These are phyloP conservation scores for Polypedilum pembai DNA, from an alignment of 1,140 invertebrate species.

Conservation along the genomic window DNA sequence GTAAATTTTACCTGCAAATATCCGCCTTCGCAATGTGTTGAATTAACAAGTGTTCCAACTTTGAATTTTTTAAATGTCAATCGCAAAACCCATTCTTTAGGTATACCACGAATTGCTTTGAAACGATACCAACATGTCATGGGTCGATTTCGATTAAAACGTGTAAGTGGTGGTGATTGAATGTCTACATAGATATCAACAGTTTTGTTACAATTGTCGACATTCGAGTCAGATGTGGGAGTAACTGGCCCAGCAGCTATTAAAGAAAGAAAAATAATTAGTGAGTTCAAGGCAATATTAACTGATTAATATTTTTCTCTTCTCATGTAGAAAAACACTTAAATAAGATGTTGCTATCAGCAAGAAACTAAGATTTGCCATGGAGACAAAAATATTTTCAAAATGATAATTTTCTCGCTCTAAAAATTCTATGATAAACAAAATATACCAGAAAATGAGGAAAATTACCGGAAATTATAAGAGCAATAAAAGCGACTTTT, in stretches of 20 bases:
- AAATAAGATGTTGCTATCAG: no score
- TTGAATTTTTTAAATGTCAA: slow-evolving; percentile 89
- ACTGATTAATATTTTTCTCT: no score
- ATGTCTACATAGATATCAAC: slow-evolving; percentile 88
- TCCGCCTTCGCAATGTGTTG: slow-evolving; percentile 74
- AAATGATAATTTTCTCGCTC: neutral
- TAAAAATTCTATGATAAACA: slow-evolving; percentile 8
- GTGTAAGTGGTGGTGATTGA: slow-evolving; percentile 71
- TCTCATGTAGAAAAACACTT: no score
- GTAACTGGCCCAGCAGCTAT: neutral
- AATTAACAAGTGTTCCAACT: slow-evolving; percentile 76
- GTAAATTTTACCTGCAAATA: slow-evolving; percentile 66
- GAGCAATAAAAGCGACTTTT: neutral
- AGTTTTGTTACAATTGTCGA: slow-evolving; percentile 82
- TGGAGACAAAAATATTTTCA: no score
- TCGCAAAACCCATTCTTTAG: slow-evolving; percentile 79
- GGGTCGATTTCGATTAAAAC: slow-evolving; percentile 69
- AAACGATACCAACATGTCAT: slow-evolving; percentile 85
- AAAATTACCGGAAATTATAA: slow-evolving; percentile 23
- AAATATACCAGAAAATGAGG: neutral
- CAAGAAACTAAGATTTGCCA: no score
- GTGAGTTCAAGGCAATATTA: no score
- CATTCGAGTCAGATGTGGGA: slow-evolving; percentile 32
- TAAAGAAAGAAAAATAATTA: neutral
- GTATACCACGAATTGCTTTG: slow-evolving; percentile 69